A percentile compares a stretch with the other conserved stretches of the same genome.
Conservation (phyloP, 1,140 invertebrate species). For the Pseudomyrmex dendroicus region DNA sequence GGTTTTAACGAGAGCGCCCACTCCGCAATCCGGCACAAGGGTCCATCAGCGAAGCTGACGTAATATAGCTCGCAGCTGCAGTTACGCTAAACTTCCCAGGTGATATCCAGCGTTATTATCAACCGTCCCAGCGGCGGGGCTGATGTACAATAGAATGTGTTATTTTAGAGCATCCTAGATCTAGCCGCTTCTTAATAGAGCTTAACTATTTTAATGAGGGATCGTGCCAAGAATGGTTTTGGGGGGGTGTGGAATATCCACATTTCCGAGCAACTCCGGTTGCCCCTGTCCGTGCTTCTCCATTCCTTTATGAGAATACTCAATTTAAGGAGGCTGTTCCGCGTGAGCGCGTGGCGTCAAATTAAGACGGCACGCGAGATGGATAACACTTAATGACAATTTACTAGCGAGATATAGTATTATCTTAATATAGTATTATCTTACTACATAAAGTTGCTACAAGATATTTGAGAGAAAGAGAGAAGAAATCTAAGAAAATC, state of each 20-base stretch:
- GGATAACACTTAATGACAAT: constrained; percentile 31
- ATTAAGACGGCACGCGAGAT: constrained; percentile 59
- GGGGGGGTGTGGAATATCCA: constrained; percentile 46
- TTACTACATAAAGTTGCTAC: constrained; percentile 1
- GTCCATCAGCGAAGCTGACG: constrained; percentile 46
- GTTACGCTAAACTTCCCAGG: constrained; percentile 65
- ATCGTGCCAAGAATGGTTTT: constrained; percentile 65
- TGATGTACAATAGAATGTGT: constrained; percentile 71
- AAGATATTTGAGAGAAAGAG: not conserved
- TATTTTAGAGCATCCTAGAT: constrained; percentile 61
- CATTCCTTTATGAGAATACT: constrained; percentile 56
- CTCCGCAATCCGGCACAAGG: constrained; percentile 48
- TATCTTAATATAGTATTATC: not conserved
- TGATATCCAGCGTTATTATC: constrained; percentile 71
- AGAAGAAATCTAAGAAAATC: not conserved
- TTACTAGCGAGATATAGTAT: constrained; percentile 32
- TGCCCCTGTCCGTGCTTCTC: constrained; percentile 8
- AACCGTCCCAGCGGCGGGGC: constrained; percentile 29
- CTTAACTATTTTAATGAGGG: constrained; percentile 79
- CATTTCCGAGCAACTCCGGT: constrained; percentile 49
- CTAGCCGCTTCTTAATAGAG: constrained; percentile 73
- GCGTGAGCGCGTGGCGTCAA: constrained; percentile 35
- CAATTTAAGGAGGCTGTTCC: constrained; percentile 32
- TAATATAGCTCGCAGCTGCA: constrained; percentile 61
- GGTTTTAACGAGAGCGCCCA: constrained; percentile 53